Evolutionary conservation across 2,113 vertebrate genomes (phyloP).

Genomic region (Chelonoidis abingdonii): DNA sequence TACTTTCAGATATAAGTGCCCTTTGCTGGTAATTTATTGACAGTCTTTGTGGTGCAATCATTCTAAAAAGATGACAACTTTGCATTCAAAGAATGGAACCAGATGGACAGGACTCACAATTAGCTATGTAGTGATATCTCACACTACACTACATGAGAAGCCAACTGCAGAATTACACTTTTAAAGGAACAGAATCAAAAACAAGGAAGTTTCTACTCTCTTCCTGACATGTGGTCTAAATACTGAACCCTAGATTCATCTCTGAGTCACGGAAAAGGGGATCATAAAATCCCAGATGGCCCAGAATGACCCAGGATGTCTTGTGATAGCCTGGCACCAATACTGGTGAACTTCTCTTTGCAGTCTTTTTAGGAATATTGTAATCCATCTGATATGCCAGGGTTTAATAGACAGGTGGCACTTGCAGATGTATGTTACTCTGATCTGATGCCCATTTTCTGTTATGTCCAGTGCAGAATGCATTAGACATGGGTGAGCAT

Average conservation of each 20-base stretch:
- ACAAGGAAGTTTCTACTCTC: not conserved
- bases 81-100: conserved; percentile 25
- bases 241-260: not conserved
- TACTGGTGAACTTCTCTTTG: conserved; percentile 61
- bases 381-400: not conserved
- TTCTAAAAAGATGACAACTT: conserved; percentile 26
- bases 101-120: conserved; percentile 30
- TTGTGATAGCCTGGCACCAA: conserved; percentile 55
- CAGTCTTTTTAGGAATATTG: conserved; percentile 62
- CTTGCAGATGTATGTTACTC: conserved; percentile 49
- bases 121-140: not conserved
- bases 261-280: conserved; percentile 9
- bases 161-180: not conserved
- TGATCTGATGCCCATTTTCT: conserved; percentile 3
- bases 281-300: conserved; percentile 45
- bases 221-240: not conserved
- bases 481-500: conserved; percentile 48
- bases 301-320: conserved; percentile 9
- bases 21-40: conserved; percentile 44
- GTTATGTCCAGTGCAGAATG: conserved; percentile 63
- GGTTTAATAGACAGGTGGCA: conserved; percentile 56
- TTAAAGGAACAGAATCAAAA: conserved; percentile 49
- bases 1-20: not conserved
- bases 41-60: not conserved
- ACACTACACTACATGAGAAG: conserved; percentile 1